These are phyloP conservation scores for Drosophila multiciliata DNA, from an alignment of 2,888 invertebrate genomes.

Conservation along the genomic window DNA sequence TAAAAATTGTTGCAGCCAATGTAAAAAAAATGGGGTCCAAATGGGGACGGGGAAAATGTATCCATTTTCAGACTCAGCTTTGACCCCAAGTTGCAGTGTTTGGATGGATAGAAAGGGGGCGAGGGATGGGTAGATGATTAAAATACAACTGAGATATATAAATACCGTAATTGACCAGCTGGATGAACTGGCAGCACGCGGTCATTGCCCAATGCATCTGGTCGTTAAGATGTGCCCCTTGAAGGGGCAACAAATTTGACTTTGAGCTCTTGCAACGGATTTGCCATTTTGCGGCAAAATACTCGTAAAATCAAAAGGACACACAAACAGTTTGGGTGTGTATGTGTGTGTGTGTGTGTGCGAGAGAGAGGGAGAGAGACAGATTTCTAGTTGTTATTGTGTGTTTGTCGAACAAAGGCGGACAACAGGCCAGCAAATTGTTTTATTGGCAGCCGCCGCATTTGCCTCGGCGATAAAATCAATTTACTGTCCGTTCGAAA, in stretches of 20 bases:
- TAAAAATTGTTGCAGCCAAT: not conserved
- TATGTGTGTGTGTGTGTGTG: conserved; percentile 21
- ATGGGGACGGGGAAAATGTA: not conserved
- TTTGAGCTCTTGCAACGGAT: conserved; percentile 31
- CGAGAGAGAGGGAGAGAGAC: not conserved
- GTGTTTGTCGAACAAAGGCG: conserved; percentile 51
- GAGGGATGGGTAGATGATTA: not conserved
- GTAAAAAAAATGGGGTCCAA: not conserved
- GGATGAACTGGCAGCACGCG: conserved; percentile 9
- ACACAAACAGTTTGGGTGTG: not conserved
- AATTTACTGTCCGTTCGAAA: conserved; percentile 63
- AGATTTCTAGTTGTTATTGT: conserved; percentile 29
- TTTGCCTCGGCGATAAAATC: conserved; percentile 74
- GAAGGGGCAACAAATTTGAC: conserved; percentile 42
- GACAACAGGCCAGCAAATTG: conserved; percentile 67
- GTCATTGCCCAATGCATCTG: conserved; percentile 27
- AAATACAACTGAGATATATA: not conserved
- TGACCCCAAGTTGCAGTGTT: not conserved
- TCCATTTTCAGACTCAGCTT: not conserved
- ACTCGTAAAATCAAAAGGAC: conserved; percentile 31
- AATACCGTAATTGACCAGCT: conserved; percentile 21
- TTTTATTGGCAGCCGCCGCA: conserved; percentile 77
- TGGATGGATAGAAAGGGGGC: not conserved
- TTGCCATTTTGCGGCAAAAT: conserved; percentile 41
- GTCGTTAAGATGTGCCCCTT: conserved; percentile 19